Conservation (phyloP, 1,140 invertebrate genomes). For the Panagrolaimus sp. region DNA sequence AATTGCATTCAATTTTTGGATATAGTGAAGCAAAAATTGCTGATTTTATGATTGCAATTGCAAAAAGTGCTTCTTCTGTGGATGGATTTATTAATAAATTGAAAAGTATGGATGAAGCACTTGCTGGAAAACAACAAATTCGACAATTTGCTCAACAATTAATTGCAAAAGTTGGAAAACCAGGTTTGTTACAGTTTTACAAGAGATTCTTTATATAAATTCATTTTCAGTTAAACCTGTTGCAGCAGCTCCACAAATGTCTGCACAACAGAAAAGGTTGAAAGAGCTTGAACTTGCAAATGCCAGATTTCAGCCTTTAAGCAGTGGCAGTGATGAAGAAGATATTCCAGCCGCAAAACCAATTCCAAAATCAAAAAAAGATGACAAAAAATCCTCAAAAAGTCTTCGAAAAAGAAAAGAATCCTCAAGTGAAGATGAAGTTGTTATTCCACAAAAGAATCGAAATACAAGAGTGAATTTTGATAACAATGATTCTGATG, state of each 20-base stretch:
- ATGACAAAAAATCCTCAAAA: slow-evolving; percentile 22
- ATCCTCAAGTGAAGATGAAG: slow-evolving; percentile 29
- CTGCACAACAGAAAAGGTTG: background rate
- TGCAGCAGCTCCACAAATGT: background rate
- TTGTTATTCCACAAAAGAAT: background rate
- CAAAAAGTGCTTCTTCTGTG: slow-evolving; percentile 35
- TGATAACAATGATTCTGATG: slow-evolving; percentile 66
- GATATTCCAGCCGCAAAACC: background rate
- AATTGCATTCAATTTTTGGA: slow-evolving; percentile 48
- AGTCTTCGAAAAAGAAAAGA: slow-evolving; percentile 21
- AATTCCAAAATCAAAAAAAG: background rate
- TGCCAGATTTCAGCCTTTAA: background rate
- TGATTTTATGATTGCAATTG: no score
- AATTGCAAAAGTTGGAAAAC: background rate
- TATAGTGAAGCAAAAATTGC: slow-evolving; percentile 50
- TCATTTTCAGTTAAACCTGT: background rate
- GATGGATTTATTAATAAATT: slow-evolving; percentile 47
- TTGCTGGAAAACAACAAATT: slow-evolving; percentile 32
- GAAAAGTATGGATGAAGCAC: slow-evolving; percentile 20
- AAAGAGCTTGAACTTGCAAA: slow-evolving; percentile 9
- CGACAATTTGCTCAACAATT: slow-evolving; percentile 24
- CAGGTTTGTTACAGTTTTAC: no score
- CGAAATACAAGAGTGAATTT: background rate
- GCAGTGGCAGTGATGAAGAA: background rate
- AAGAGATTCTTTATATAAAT: no score